Base-by-base conservation (phyloP, 2,888 invertebrate species). In the Cyaniris semiargus region DNA sequence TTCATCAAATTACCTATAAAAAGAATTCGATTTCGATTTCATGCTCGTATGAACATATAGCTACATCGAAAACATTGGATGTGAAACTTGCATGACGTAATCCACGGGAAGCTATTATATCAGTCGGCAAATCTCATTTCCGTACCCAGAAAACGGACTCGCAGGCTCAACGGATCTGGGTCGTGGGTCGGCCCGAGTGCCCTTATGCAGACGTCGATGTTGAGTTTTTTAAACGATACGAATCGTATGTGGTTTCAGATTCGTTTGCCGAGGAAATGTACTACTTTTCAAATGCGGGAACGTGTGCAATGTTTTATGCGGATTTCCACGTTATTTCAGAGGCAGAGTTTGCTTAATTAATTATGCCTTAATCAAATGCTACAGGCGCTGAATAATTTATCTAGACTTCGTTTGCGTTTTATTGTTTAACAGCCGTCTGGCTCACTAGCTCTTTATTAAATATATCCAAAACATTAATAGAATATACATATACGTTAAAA, bases 81-180 rank as follows among this genome's bases (percentile, higher is more conserved):
- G 15, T 74, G 31, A 74, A 72, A 72, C 72, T 38, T 74, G 74
- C 72, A 72, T 72, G 72, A 48, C 86, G 87, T 89, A 90, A 91
- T 90, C 89, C 86, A 86, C 86, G 85, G 86, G 88, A 90, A 89
- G 88, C 89, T 86, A 90, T 92, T 91, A 91, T 91, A 90, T 90
- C 90, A 87, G 88, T 86, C 88, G 86, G 89, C 87, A 91, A 91
- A 93, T 92, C 91, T 91, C 90, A 92, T 93, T 92, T 92, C 91
- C 92, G 86, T 87, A 87, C 83, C 86, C 86, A 88, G 89, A 90
- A 91, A 91, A 88, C 87, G 89, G 87, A 86, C 89, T 85, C 84
- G 81, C 72, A 66, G 72, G 66, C 76, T 76, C 34, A 21, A 82
- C 83, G 83, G 84, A 84, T 84, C 81, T 82, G 82, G 85, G 83